Conservation (phyloP, 2,888 invertebrate genomes). For the Meganola albula region DNA sequence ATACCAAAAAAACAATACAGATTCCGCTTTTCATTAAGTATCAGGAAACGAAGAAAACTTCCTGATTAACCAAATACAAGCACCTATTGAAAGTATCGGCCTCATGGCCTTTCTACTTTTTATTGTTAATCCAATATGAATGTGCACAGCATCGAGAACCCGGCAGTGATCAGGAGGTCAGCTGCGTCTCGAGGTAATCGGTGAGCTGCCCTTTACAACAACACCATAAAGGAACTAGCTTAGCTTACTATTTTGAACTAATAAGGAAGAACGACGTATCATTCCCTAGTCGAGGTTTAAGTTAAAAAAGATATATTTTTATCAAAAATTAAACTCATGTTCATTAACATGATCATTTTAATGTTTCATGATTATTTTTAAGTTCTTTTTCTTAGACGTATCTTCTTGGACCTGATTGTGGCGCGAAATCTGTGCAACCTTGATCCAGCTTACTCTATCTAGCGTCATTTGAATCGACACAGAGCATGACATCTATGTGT, state of each 20-base stretch:
- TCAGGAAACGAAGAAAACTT: constrained; percentile 46
- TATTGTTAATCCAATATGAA: constrained; percentile 47
- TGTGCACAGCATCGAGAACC: constrained; percentile 39
- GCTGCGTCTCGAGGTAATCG: constrained; percentile 49
- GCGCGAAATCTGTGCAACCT: too few relatives aligned
- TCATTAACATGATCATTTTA: too few relatives aligned
- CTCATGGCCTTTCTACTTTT: constrained; percentile 54
- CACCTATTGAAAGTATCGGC: constrained; percentile 40
- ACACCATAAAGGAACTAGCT: constrained; percentile 42
- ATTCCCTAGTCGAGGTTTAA: too few relatives aligned
- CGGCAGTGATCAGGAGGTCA: constrained; percentile 58
- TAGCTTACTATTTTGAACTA: constrained; percentile 18
- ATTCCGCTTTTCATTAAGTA: constrained; percentile 17
- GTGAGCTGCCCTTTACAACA: constrained; percentile 51
- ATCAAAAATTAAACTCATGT: too few relatives aligned
- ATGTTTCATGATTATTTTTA: too few relatives aligned
- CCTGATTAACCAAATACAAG: constrained; percentile 49
- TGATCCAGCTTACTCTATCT: too few relatives aligned
- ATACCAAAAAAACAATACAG: constrained; percentile 10
- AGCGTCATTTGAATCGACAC: too few relatives aligned
- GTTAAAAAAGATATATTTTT: too few relatives aligned
- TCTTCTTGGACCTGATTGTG: too few relatives aligned
- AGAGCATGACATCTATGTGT: too few relatives aligned
- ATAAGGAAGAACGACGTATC: constrained; percentile 10
- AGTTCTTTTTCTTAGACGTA: too few relatives aligned